These are phyloP conservation scores for Brachyptera risi DNA, from an alignment of 2,888 invertebrate genomes.

Conservation along the genomic window DNA sequence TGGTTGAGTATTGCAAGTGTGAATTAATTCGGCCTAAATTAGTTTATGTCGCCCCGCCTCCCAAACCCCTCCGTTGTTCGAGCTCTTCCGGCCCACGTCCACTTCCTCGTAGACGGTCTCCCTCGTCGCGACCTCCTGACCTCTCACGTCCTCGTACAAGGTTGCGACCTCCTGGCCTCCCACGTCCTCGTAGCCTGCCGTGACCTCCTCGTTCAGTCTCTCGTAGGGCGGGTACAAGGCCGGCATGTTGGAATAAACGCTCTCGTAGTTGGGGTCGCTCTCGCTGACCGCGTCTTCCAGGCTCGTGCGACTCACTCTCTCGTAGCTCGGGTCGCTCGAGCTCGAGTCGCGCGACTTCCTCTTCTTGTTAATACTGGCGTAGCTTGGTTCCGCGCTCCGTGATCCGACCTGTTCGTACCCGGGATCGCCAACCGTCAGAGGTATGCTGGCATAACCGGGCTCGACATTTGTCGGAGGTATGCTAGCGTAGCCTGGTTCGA, in stretches of 20 bases:
- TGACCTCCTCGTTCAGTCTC: slow-evolving; percentile 33
- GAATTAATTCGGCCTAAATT: neutral
- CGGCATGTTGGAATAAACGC: slow-evolving; percentile 45
- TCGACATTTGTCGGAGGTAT: slow-evolving; percentile 28
- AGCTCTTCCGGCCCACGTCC: neutral
- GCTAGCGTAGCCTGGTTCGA: slow-evolving; percentile 43
- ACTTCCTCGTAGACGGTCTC: slow-evolving; percentile 6
- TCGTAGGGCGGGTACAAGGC: slow-evolving; percentile 45
- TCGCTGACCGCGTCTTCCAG: slow-evolving; percentile 70
- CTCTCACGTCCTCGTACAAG: no score
- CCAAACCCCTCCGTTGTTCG: neutral
- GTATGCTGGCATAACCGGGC: slow-evolving; percentile 2
- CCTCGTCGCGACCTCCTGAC: neutral
- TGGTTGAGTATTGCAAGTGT: no score
- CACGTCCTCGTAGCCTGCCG: slow-evolving; percentile 23
- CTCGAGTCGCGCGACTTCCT: slow-evolving; percentile 42
- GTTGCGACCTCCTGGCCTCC: no score
- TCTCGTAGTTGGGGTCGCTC: slow-evolving; percentile 64
- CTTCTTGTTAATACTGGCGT: slow-evolving; percentile 23
- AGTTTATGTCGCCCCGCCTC: neutral
- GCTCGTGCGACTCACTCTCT: slow-evolving; percentile 64
- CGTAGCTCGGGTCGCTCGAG: slow-evolving; percentile 76
- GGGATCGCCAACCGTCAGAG: no score
- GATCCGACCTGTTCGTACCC: slow-evolving; percentile 15
- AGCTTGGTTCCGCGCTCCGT: slow-evolving; percentile 10